These are phyloP conservation scores for Phaenicophaeus curvirostris DNA, from an alignment of 2,797 vertebrate genomes.

Conservation along the genomic window DNA sequence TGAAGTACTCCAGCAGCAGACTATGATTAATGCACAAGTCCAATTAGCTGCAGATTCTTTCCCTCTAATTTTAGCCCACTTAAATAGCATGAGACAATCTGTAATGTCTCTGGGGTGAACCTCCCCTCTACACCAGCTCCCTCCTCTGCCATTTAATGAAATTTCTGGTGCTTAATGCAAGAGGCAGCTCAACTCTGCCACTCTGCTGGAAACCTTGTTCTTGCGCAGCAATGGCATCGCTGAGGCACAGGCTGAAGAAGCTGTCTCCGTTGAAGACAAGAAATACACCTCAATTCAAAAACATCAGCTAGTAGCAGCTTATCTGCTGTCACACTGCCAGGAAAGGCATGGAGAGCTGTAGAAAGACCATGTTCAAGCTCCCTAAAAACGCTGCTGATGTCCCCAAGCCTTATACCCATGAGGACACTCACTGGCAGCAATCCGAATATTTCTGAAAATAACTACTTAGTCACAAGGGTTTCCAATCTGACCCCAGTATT, in stretches of 20 bases:
- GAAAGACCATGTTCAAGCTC: neutral
- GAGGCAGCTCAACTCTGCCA: conserved; percentile 61
- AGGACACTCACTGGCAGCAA: neutral
- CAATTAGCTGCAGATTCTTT: conserved; percentile 71
- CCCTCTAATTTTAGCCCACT: conserved; percentile 70
- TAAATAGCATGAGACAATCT: conserved; percentile 64
- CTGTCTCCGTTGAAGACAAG: neutral
- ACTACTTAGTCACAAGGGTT: neutral
- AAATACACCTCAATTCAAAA: neutral
- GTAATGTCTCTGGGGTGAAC: conserved; percentile 67
- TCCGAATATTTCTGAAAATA: neutral
- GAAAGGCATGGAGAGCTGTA: neutral
- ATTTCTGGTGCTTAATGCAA: conserved; percentile 46
- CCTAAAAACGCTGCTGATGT: neutral
- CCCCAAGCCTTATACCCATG: neutral
- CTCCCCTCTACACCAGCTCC: conserved; percentile 33
- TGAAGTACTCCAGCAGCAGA: conserved; percentile 67
- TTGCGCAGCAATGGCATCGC: neutral
- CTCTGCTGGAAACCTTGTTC: conserved; percentile 47
- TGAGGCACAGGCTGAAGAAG: neutral
- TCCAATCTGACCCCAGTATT: neutral
- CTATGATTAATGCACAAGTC: conserved; percentile 73
- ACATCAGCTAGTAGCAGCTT: neutral
- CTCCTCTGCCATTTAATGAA: conserved; percentile 67
- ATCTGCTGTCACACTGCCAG: neutral